A percentile compares a stretch with the other conserved stretches of the same genome.
phyloP scores from a whole-genome alignment of 2,888 invertebrate species.

The Cheilosia pagana region DNA sequence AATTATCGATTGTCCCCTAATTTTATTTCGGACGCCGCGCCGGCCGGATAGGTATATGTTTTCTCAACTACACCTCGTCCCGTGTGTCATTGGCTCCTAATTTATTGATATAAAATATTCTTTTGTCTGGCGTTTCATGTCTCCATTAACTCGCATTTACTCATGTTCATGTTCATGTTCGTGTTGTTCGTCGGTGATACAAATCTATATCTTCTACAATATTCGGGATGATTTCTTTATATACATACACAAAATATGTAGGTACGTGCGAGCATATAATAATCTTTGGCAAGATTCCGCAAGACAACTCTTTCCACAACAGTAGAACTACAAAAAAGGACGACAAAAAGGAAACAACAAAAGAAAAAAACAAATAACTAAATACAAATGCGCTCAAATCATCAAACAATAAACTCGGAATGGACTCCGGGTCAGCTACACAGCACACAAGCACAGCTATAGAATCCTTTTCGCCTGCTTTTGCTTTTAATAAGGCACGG shows the following conservation, averaged over 20 bases:
- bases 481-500: slow-evolving; percentile 42
- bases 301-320: slow-evolving; percentile 67
- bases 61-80: slow-evolving; percentile 47
- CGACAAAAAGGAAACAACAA: slow-evolving; percentile 53
- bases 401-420: slow-evolving; percentile 84
- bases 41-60: slow-evolving; percentile 37
- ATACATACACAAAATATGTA: slow-evolving; percentile 17
- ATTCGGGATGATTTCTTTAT: slow-evolving; percentile 15
- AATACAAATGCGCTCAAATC: slow-evolving; percentile 80
- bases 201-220: slow-evolving; percentile 20
- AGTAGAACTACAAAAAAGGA: slow-evolving; percentile 37
- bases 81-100: slow-evolving; percentile 65
- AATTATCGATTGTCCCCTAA: slow-evolving; percentile 69
- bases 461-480: slow-evolving; percentile 42
- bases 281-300: slow-evolving; percentile 50
- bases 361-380: slow-evolving; percentile 72
- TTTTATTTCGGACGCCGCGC: slow-evolving; percentile 25
- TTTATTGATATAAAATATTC: slow-evolving; percentile 72
- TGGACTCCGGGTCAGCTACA: slow-evolving; percentile 80
- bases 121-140: slow-evolving; percentile 63
- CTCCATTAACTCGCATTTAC: slow-evolving; percentile 66
- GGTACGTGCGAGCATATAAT: slow-evolving; percentile 25
- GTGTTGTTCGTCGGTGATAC: slow-evolving; percentile 3
- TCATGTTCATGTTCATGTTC: slow-evolving; percentile 23
- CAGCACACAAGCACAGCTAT: slow-evolving; percentile 35